A percentile compares a stretch with the other conserved stretches of the same genome.
Evolutionary conservation across 2,113 vertebrate species (phyloP).

Genomic region (Amblyornis subalaris): DNA sequence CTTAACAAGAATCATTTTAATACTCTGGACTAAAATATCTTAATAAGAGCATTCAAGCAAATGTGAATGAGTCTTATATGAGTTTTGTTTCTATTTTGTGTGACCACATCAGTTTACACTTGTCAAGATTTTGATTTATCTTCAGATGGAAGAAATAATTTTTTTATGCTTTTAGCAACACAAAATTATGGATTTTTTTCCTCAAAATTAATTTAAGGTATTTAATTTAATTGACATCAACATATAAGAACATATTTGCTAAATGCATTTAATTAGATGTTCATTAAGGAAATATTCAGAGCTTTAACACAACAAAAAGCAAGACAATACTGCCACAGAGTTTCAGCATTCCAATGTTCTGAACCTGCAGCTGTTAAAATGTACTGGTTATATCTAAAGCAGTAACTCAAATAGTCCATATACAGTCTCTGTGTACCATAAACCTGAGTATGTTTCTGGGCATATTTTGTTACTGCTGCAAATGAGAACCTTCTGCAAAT

Average conservation of each 20-base stretch:
- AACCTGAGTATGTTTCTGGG: not conserved
- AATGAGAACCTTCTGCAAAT: not conserved
- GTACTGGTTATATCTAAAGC: not conserved
- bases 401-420: not conserved
- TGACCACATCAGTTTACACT: not conserved
- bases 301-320: not conserved
- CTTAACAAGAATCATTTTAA: accelerated
- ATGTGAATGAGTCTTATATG: not conserved
- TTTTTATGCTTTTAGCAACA: not conserved
- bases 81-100: not conserved
- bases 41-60: not conserved
- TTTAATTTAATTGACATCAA: not conserved
- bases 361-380: not conserved
- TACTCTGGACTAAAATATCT: not conserved
- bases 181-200: not conserved
- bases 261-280: not conserved
- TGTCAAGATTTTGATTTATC: not conserved
- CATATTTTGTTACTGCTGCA: not conserved
- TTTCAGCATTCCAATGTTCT: not conserved
- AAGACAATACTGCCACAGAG: accelerated
- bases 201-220: not conserved
- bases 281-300: not conserved
- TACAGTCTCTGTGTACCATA: not conserved
- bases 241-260: not conserved
- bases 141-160: not conserved